Base-by-base conservation (phyloP, 2,797 vertebrate genomes). In the Crossoptilon crossoptilon region DNA sequence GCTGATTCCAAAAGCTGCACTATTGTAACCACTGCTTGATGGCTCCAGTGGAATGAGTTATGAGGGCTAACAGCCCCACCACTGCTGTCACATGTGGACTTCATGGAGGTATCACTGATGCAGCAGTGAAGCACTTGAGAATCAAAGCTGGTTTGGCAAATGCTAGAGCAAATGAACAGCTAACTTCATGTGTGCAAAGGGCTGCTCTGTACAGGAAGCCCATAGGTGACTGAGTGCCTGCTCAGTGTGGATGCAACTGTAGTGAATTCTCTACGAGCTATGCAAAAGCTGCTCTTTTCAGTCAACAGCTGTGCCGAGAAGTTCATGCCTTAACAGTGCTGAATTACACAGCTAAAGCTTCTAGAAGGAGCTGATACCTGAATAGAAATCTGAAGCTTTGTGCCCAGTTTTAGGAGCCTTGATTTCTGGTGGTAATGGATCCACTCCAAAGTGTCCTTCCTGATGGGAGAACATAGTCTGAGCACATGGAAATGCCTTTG, bases 261-360 rank as follows among this genome's bases (percentile, higher is more conserved):
- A 84, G 90, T 96, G 88, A 91, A 94, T 90, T 91, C 91, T 95
- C 95, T 94, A 94, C 82, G 86, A 93, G 94, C 81, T 84, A 82
- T 75, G 91, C 71, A 81, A 95, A 96, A 94, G 83, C 90, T 88
- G 84, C 66, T 94, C 81, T 84, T 91, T 93, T 93, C 90, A 83
- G 94, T 87, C 75, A 94, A 88, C 78, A 85, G 90, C 67, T 89
- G 66, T 72, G 68, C 37, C 84, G 55, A 33, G 69, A 95, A 91
- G 84, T 87, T 89, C 95, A 91, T 95, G 85, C 76, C 73, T 84
- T 83, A 77, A 93, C 7, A 94, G 89, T 39, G 75, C 76, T 78
- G 71, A 95, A 90, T 93, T 95, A 95, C 93, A 94, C 86, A 88
- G 74, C 90, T 92, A 91, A 92, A 80, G 78, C 81, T 91, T 93